Evolutionary conservation across 2,113 vertebrate genomes (phyloP).

Genomic region (Herpetotheres cachinnans): DNA sequence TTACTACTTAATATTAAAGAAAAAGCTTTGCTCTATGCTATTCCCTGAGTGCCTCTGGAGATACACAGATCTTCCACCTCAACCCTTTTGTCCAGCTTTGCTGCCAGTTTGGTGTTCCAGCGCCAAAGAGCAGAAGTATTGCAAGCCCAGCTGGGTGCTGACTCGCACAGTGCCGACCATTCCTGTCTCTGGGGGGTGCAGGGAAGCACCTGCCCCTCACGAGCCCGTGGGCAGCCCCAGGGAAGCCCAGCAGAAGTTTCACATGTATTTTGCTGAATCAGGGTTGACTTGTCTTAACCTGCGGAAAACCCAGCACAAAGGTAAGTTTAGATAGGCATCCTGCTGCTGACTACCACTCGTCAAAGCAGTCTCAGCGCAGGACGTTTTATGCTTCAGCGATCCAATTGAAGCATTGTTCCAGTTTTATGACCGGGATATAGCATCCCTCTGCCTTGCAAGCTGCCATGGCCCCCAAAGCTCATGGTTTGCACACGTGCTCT

Average conservation of each 20-base stretch:
- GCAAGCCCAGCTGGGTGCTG: background rate
- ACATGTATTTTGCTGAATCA: background rate
- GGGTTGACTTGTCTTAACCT: background rate
- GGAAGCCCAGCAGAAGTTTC: background rate
- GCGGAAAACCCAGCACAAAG: background rate
- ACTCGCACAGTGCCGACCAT: too few species aligned
- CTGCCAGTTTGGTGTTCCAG: background rate
- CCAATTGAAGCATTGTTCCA: fast-evolving
- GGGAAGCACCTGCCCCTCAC: background rate
- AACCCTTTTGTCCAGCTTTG: background rate
- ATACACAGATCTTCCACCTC: background rate
- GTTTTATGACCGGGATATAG: background rate
- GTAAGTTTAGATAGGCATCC: background rate
- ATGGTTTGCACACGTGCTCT: background rate
- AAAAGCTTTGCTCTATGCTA: background rate
- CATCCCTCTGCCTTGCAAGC: background rate
- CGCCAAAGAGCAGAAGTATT: fast-evolving
- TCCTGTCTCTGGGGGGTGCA: background rate
- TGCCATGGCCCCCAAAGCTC: background rate
- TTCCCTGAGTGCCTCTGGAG: background rate
- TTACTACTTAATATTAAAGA: background rate
- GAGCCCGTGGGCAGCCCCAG: background rate
- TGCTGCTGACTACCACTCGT: fast-evolving
- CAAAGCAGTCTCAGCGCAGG: background rate
- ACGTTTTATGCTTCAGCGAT: background rate